A percentile compares a stretch with the other conserved stretches of the same genome.
Evolutionary conservation across 2,888 invertebrate genomes (phyloP).

Genomic region (Nysson spinosus): DNA sequence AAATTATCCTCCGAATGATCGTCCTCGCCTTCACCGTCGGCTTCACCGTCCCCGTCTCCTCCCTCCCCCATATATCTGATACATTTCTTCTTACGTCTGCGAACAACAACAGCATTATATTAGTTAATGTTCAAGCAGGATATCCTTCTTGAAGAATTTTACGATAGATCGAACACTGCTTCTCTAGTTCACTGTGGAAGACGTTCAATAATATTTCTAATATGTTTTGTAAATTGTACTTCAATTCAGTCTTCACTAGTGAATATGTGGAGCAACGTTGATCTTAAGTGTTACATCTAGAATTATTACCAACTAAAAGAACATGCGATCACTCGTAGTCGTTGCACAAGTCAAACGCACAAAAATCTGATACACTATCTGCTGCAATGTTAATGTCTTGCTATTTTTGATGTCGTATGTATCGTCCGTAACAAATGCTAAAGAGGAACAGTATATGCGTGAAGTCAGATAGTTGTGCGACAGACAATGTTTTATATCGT

Average conservation of each 20-base stretch:
- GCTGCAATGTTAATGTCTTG: too few relatives aligned
- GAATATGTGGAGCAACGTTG: slow-evolving; percentile 18
- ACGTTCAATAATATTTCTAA: not conserved
- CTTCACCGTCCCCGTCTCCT: slow-evolving; percentile 82
- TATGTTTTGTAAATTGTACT: too few relatives aligned
- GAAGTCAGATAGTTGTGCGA: slow-evolving; percentile 36
- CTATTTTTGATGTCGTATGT: too few relatives aligned
- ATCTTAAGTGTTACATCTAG: slow-evolving; percentile 54
- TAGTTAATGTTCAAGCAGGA: slow-evolving; percentile 12
- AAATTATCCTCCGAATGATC: slow-evolving; percentile 86
- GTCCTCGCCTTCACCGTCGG: slow-evolving; percentile 81
- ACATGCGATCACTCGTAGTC: slow-evolving; percentile 68
- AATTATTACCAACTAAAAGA: slow-evolving; percentile 63
- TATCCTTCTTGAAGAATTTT: slow-evolving; percentile 8
- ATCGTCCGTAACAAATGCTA: too few relatives aligned
- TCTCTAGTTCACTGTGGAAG: not conserved
- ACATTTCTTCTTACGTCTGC: slow-evolving; percentile 98
- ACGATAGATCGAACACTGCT: slow-evolving; percentile 8
- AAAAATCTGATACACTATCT: slow-evolving; percentile 31
- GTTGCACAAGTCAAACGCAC: slow-evolving; percentile 45
- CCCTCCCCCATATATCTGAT: slow-evolving; percentile 95
- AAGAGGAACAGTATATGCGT: too few relatives aligned
- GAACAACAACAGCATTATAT: slow-evolving; percentile 68
- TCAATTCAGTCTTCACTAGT: not conserved
- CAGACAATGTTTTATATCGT: slow-evolving; percentile 30